Base-by-base conservation (phyloP, 1,140 invertebrate species). In the Formica selysi region DNA sequence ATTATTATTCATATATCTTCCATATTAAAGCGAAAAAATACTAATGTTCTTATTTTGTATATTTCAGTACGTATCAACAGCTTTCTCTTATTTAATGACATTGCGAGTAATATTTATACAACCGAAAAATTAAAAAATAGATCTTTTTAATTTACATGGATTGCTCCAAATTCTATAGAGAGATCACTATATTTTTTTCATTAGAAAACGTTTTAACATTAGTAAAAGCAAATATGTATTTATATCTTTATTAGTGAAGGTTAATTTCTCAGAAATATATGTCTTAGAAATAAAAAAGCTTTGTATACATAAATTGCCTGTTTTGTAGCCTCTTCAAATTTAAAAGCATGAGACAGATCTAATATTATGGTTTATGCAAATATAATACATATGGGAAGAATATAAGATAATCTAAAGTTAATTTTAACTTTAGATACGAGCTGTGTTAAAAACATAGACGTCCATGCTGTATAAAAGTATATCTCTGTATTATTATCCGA, bases 11-110 rank as follows among this genome's bases (percentile, higher is more conserved):
- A 29, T 32, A 32, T 32, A 68, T 44, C 44, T 36, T 73, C 6
- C 3, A 36, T 11, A n/a, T 22, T 51, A n/a, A 73, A 73, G 16
- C 4, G 0, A 26, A 0, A 16, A 54, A 57, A 36, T 11, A 38
- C 3, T 76, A 59, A 76, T 38, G 2, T 3, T 59, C 59, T 29
- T 29, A 61, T 76, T 76, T 76, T 22, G 22, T 22, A 22, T 61
- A 62, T 76, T 76, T 76, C 32, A 90, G 87, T 89, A 90, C 81
- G 22, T 89, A 4, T 62, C 84, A 4, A 86, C 68, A 16, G 85
- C 90, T 29, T 81, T 93, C 89, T 73, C 93, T 96, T 96, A 97
- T 97, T 93, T 97, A 96, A 89, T 97, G 73, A 76, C 73, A 61
- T 61, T 76, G 4, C 73, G 73, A 76, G 22, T 76, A 5, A 5